Base-by-base conservation (phyloP, 1,140 invertebrate genomes). In the Pseudobourletiella spinata region DNA sequence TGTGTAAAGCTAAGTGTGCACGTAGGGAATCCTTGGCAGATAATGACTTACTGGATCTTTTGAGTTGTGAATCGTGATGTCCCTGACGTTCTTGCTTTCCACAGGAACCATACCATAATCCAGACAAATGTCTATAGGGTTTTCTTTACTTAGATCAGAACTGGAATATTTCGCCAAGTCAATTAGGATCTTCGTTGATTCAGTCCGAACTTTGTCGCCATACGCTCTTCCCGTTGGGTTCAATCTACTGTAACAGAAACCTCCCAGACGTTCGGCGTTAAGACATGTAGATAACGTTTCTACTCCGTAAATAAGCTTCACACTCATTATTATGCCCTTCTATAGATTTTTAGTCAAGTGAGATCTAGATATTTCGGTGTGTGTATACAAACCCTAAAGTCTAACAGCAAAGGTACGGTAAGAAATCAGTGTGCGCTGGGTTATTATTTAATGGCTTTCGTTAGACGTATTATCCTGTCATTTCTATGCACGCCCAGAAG, bases 61-160 rank as follows among this genome's bases (percentile, higher is more conserved):
- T 1, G 51, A 28, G 24, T 61, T 43, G 3, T 15, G 25, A 4
- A 61, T 3, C 1, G 26, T 29, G 28, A 61, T 43, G n/a, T 61
- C 51, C 18, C 51, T n/a, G 11, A 24, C 26, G 0, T 22, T 24
- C n/a, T 55, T 56, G n/a, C 25, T 61, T n/a, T 61, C 59, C 0
- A 61, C 59, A 6, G 59, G 51, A 25, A 61, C 59, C 1, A 61
- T 28, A 1, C 51, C 59, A 24, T 55, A 61, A 32, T 61, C 51
- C 22, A 61, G 11, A 16, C 35, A n/a, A 16, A 61, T 16, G 29
- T 29, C 39, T 16, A 61, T 25, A 6, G 50, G 18, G 26, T 32
- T 59, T 1, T 51, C 58, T 51, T 14, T 4, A 51, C 20, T 51
- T 4, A 51, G 6, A 11, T 51, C 48, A 6, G 43, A 11, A 4